Evolutionary conservation across 2,113 vertebrate species (phyloP).

Genomic region (Tauraco erythrolophus): DNA sequence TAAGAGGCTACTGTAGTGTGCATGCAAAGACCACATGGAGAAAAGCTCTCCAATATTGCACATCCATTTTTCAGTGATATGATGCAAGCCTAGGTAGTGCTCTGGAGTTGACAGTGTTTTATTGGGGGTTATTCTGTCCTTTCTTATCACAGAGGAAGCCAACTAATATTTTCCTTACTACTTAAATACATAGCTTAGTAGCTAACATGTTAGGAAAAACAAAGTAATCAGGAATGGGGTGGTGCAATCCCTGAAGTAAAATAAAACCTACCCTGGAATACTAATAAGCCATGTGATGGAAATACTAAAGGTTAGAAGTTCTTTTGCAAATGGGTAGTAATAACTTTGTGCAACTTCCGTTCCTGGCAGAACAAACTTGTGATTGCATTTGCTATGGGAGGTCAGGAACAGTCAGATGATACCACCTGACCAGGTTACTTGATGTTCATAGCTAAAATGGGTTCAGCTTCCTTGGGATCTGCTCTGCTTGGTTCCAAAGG

Average conservation of each 20-base stretch:
- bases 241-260: constrained; percentile 71
- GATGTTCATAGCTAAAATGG: neutral
- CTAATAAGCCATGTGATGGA: constrained; percentile 35
- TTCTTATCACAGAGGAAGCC: constrained; percentile 36
- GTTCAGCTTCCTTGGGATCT: neutral
- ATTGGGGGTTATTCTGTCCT: neutral
- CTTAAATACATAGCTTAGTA: neutral
- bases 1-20: neutral
- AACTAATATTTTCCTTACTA: constrained; percentile 37
- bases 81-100: neutral
- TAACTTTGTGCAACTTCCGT: neutral
- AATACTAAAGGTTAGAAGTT: constrained; percentile 36
- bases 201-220: constrained; percentile 15
- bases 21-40: neutral
- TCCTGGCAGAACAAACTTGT: neutral
- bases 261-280: constrained; percentile 49
- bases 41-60: neutral
- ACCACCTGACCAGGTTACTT: neutral
- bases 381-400: neutral
- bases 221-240: constrained; percentile 71
- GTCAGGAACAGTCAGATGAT: neutral
- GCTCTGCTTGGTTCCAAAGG: neutral
- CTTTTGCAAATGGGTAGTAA: neutral
- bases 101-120: neutral
- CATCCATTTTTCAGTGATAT: neutral